A percentile compares a stretch with the other conserved stretches of the same genome.
phyloP scores from a whole-genome alignment of 2,113 vertebrate genomes.

The Marcusenius ussheri region DNA sequence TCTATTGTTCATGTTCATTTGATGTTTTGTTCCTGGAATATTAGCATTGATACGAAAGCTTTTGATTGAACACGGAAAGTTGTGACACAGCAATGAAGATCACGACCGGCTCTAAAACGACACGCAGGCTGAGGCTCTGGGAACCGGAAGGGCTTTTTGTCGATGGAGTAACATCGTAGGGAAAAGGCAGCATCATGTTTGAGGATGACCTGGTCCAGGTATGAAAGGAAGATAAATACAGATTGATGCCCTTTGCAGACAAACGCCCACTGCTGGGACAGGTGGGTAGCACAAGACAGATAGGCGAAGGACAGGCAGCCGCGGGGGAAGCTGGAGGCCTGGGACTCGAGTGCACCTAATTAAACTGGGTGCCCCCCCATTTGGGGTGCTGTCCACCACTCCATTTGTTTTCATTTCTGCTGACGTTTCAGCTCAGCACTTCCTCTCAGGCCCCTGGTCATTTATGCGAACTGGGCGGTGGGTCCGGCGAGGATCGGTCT shows the following conservation, averaged over 20 bases:
- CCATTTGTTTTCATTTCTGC: conserved; percentile 21
- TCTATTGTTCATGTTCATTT: neutral
- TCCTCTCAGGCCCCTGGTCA: neutral
- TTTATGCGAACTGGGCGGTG: neutral
- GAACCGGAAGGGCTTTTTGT: no score
- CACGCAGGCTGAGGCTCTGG: neutral
- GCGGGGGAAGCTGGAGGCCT: neutral
- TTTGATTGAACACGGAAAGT: neutral
- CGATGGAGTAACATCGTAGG: neutral
- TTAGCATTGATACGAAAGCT: neutral
- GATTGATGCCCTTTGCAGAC: conserved; percentile 18
- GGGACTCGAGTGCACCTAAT: neutral
- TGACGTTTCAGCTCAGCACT: conserved; percentile 8
- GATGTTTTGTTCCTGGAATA: neutral
- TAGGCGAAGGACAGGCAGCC: neutral
- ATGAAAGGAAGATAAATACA: conserved; percentile 6
- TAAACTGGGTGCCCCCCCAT: neutral
- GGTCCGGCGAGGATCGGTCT: neutral
- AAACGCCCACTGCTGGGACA: neutral
- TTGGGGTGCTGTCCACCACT: neutral
- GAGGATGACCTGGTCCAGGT: neutral
- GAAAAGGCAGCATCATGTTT: neutral
- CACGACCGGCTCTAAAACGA: neutral
- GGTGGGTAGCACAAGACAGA: conserved; percentile 11
- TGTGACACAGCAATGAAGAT: neutral